Evolutionary conservation across 2,888 invertebrate species (phyloP), one percentile per base, ranked within the genome.

Genomic region (Diplazon laetatorius): DNA sequence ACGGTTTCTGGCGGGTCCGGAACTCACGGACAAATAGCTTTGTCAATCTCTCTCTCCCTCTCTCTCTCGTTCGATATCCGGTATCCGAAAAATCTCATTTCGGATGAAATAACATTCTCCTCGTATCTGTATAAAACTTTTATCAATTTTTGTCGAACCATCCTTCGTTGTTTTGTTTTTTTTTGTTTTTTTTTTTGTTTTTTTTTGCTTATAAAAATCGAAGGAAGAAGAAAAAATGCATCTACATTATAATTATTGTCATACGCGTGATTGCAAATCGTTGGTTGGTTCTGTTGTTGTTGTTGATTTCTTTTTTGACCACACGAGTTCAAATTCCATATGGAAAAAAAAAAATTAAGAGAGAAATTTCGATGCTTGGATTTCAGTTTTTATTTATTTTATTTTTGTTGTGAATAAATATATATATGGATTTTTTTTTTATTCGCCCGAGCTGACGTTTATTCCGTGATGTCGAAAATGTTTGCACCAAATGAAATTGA

Each of bases 51-150:
- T n/a, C n/a, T n/a, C n/a, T n/a, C n/a, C n/a, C n/a, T n/a, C n/a
- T n/a, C n/a, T n/a, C n/a, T n/a, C n/a, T 71, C 57, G 52, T 71
- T 75, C 78, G 71, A 72, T 72, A 68, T 75, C 75, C 78, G 75
- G 75, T 37, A 39, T 22, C 55, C 55, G 57, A 71, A 72, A 77
- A 55, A 42, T 25, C 44, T 68, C 68, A 68, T 78, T 62, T 57
- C n/a, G n/a, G 42, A 20, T 1, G 16, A 46, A 62, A 55, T 70
- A 39, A 30, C 60, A 39, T 66, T 60, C 57, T 30, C 39, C 25
- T 35, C 42, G 39, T 65, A 18, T 39, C 46, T 39, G n/a, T n/a
- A 18, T 62, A 35, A 30, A 12, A 18, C n/a, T 46, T 70, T 65
- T 22, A 10, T 39, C n/a, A n/a, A n/a, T 16, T 52, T 65, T 25